Conservation (phyloP, 2,113 vertebrate genomes). For the Menura novaehollandiae region DNA sequence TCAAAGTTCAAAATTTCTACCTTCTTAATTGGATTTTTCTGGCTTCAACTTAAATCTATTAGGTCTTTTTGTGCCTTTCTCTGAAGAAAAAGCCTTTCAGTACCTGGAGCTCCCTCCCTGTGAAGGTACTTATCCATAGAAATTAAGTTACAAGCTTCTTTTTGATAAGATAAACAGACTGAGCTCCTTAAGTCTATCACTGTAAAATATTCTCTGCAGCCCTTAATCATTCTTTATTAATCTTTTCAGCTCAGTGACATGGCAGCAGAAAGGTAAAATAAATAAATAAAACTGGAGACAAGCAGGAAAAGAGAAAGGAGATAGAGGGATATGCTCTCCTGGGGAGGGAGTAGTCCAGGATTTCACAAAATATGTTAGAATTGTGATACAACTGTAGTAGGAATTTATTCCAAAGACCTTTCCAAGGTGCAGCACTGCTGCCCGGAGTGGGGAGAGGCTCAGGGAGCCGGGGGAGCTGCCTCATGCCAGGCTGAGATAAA, state of each 20-base stretch:
- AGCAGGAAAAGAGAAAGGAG: background rate
- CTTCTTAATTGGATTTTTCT: slow-evolving; percentile 12
- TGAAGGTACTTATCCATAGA: background rate
- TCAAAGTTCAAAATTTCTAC: background rate
- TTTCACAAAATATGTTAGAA: background rate
- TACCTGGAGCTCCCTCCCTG: background rate
- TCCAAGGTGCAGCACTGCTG: rapidly evolving
- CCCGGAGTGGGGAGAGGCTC: rapidly evolving
- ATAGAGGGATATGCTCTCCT: background rate
- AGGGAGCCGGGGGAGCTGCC: background rate
- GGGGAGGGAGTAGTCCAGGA: background rate
- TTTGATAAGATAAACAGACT: slow-evolving; percentile 22
- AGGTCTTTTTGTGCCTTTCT: background rate
- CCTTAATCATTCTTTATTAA: slow-evolving; percentile 10
- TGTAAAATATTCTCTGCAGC: background rate
- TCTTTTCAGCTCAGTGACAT: background rate
- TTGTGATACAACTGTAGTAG: rapidly evolving
- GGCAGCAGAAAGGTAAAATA: background rate
- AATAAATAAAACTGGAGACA: background rate
- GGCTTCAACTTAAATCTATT: background rate
- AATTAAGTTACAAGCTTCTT: slow-evolving; percentile 33
- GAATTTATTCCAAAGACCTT: background rate
- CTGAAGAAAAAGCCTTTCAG: background rate
- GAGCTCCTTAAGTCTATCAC: background rate
- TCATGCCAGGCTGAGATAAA: background rate